A percentile compares a stretch with the other conserved stretches of the same genome.
These are phyloP conservation scores for Gambelia wislizenii DNA, from an alignment of 2,797 vertebrate species.

Conservation along the genomic window DNA sequence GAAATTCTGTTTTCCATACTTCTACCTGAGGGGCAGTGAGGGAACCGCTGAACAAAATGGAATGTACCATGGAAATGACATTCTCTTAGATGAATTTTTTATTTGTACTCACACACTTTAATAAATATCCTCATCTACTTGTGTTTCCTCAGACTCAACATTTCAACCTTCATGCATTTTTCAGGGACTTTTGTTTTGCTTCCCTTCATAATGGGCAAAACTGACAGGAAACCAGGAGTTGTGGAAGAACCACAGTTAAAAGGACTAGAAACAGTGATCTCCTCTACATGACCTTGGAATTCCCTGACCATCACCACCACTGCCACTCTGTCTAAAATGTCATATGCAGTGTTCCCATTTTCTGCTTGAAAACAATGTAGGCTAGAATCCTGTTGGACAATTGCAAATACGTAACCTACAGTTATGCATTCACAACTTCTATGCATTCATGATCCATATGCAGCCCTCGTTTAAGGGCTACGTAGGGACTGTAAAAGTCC, in stretches of 20 bases:
- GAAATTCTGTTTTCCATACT: neutral
- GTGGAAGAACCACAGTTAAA: neutral
- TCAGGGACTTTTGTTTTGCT: neutral
- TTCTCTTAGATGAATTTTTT: neutral
- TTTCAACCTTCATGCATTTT: neutral
- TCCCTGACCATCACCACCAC: neutral
- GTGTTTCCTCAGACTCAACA: neutral
- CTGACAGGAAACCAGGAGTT: neutral
- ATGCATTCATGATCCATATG: too few species aligned
- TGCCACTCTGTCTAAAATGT: neutral
- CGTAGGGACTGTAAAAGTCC: too few species aligned
- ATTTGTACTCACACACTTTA: slow-evolving; percentile 1
- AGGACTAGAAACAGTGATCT: neutral
- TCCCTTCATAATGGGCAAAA: neutral
- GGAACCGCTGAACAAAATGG: neutral
- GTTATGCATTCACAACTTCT: too few species aligned
- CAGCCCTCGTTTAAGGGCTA: too few species aligned
- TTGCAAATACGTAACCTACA: too few species aligned
- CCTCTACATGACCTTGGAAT: neutral
- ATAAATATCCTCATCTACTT: neutral
- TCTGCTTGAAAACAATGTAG: neutral
- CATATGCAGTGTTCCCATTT: neutral
- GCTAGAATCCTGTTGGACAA: too few species aligned
- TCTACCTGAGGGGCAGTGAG: neutral
- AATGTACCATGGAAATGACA: slow-evolving; percentile 6